Conservation (phyloP, 2,888 invertebrate genomes). For the Bursaphelenchus okinawaensis region DNA sequence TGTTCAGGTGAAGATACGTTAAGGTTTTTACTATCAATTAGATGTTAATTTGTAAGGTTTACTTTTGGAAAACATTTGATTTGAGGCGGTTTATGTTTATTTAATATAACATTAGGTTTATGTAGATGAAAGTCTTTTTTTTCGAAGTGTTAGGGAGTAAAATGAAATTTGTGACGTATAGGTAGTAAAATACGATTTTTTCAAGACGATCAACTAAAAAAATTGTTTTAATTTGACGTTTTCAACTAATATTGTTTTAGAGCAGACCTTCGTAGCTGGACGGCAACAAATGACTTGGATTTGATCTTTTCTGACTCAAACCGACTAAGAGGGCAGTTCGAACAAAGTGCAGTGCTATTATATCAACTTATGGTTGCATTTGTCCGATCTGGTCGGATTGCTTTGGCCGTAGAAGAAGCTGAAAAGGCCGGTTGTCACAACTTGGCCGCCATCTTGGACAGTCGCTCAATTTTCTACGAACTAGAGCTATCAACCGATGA, state of each 20-base stretch:
- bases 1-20: no score
- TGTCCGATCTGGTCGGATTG: not conserved
- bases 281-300: conserved; percentile 2
- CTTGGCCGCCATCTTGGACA: not conserved
- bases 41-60: no score
- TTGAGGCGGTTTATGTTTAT: no score
- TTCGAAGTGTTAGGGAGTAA: not conserved
- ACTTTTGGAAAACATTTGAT: no score
- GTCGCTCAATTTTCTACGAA: conserved; percentile 1
- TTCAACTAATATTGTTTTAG: not conserved
- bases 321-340: not conserved
- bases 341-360: conserved; percentile 3
- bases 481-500: not conserved
- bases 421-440: conserved; percentile 2
- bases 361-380: conserved; percentile 4
- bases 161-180: not conserved
- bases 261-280: not conserved
- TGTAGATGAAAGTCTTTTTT: not conserved
- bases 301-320: not conserved
- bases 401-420: conserved; percentile 5
- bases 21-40: no score
- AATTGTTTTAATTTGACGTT: no score
- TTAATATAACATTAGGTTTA: no score
- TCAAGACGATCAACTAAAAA: no score
- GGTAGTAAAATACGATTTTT: no score